A percentile compares a stretch with the other conserved stretches of the same genome.
These are phyloP conservation scores for Philopotamus ludificatus DNA, from an alignment of 1,140 invertebrate genomes.

Conservation along the genomic window DNA sequence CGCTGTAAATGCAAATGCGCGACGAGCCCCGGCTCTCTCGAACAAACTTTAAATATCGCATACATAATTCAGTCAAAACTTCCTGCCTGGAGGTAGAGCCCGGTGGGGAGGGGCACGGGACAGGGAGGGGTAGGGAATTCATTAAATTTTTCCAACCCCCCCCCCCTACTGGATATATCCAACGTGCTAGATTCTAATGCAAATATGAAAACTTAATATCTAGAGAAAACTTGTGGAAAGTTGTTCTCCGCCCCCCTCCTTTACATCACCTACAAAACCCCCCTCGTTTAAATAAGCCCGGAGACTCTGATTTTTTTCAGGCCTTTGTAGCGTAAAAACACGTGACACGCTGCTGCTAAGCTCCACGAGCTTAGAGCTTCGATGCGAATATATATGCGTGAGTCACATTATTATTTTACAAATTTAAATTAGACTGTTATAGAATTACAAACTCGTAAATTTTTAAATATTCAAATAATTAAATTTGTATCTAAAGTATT, in stretches of 20 bases:
- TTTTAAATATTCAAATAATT: no score
- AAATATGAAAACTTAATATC: conserved; percentile 30
- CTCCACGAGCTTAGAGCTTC: no score
- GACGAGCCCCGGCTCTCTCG: background rate
- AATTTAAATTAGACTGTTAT: no score
- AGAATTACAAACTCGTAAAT: no score
- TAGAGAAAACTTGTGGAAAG: conserved; percentile 17
- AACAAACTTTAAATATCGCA: conserved; percentile 32
- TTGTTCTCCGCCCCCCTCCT: no score
- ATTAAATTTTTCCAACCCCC: conserved; percentile 30
- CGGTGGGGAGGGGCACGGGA: no score
- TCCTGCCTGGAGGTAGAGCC: no score
- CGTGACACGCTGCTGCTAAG: background rate
- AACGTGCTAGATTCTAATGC: conserved; percentile 28
- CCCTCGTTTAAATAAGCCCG: background rate
- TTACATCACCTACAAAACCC: no score
- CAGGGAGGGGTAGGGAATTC: conserved; percentile 12
- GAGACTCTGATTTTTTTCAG: background rate
- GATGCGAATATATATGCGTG: no score
- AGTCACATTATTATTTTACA: no score
- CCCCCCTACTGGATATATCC: conserved; percentile 14
- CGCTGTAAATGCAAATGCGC: conserved; percentile 23
- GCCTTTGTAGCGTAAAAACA: background rate
- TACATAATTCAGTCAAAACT: conserved; percentile 26
- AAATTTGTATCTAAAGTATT: no score